Conservation (phyloP, 2,888 invertebrate genomes). For the Mycogona germanica region DNA sequence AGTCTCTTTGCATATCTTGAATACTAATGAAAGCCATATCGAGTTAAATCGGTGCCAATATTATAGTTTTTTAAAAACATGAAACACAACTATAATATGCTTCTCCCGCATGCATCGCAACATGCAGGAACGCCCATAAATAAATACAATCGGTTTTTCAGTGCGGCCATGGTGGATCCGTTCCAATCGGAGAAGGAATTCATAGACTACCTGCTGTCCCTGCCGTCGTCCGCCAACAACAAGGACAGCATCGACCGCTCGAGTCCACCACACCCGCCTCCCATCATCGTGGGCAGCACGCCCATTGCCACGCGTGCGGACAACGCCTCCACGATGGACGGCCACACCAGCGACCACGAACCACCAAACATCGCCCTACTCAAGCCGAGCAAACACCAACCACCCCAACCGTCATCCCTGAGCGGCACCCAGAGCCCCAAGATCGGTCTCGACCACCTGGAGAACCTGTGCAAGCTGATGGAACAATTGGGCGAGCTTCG, state of each 20-base stretch:
- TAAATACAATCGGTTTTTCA: background rate
- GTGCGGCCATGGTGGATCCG: background rate
- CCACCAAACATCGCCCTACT: background rate
- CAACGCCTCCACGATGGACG: background rate
- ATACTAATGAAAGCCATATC: no score
- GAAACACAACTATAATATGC: no score
- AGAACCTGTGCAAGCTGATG: slow-evolving; percentile 59
- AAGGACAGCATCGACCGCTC: background rate
- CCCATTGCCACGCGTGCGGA: background rate
- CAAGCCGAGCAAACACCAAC: background rate
- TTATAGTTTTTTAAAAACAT: no score
- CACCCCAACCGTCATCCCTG: background rate
- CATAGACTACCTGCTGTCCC: slow-evolving; percentile 12
- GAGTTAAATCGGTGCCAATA: no score
- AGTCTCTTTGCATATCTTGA: no score
- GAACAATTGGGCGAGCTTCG: slow-evolving; percentile 59
- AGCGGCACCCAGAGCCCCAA: slow-evolving; percentile 27
- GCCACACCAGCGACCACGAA: background rate
- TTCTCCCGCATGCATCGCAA: slow-evolving; percentile 2
- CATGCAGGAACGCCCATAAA: background rate
- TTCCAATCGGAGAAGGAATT: slow-evolving; percentile 17
- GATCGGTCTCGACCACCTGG: slow-evolving; percentile 60
- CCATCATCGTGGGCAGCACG: background rate
- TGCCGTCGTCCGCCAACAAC: slow-evolving; percentile 11
- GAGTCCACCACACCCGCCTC: background rate